A percentile compares a stretch with the other conserved stretches of the same genome.
Conservation (phyloP, 2,113 vertebrate species). For the Grus americana region DNA sequence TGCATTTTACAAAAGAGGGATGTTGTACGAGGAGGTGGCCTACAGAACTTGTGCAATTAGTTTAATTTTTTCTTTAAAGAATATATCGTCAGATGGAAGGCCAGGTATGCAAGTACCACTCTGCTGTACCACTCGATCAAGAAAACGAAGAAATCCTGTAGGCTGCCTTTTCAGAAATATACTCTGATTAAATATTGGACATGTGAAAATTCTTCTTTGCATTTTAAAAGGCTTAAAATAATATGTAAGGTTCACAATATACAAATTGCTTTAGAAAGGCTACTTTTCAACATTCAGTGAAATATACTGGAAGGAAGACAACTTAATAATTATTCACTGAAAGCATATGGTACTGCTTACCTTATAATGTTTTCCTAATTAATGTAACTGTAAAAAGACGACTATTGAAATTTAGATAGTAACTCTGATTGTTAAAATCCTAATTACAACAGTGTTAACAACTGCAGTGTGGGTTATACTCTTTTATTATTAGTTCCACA, state of each 20-base stretch:
- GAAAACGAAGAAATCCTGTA: background rate
- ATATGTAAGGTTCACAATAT: background rate
- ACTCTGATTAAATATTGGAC: background rate
- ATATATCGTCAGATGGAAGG: background rate
- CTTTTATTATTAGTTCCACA: background rate
- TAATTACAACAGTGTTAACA: slow-evolving; percentile 51
- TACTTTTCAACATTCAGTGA: background rate
- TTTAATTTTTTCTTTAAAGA: background rate
- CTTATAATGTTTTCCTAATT: slow-evolving; percentile 6
- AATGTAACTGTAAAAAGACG: background rate
- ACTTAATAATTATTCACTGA: background rate
- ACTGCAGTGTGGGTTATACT: background rate
- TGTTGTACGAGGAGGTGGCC: background rate
- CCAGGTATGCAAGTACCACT: background rate
- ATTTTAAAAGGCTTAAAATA: background rate
- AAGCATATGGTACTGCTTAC: slow-evolving; percentile 6
- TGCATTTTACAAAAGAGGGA: background rate
- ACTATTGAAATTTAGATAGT: slow-evolving; percentile 15
- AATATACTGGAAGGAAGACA: background rate
- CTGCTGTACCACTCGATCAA: background rate
- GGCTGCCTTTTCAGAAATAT: background rate
- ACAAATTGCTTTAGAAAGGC: background rate
- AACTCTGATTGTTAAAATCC: slow-evolving; percentile 29
- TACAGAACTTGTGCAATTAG: background rate
- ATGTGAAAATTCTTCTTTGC: background rate